Evolutionary conservation across 2,797 vertebrate genomes (phyloP).

Genomic region (Catharus ustulatus): DNA sequence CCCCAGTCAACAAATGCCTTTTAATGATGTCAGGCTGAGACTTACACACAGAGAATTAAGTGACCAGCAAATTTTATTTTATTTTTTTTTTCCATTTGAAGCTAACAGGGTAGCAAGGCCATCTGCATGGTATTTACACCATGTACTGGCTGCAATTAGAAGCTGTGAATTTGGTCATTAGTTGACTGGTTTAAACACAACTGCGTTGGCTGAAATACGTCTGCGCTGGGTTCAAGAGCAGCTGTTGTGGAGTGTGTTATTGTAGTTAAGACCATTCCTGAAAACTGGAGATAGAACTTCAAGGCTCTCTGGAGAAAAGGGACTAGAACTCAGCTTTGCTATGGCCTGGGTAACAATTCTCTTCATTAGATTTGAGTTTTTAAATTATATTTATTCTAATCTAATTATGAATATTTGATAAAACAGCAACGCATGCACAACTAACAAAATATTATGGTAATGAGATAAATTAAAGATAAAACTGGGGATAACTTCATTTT

Average conservation of each 20-base stretch:
- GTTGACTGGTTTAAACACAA: conserved; percentile 13
- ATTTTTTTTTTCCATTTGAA: conserved; percentile 1
- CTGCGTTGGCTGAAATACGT: background rate
- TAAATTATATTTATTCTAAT: background rate
- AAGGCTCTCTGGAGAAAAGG: background rate
- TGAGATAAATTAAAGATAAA: background rate
- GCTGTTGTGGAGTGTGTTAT: background rate
- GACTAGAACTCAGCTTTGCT: background rate
- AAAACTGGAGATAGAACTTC: background rate
- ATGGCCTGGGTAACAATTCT: background rate
- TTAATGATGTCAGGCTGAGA: background rate
- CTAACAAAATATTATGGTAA: background rate
- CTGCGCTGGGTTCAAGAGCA: background rate
- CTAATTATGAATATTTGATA: background rate
- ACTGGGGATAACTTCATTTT: background rate
- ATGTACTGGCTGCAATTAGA: conserved; percentile 37
- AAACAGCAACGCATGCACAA: background rate
- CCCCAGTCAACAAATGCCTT: background rate
- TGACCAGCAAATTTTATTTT: background rate
- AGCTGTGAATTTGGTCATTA: conserved; percentile 49
- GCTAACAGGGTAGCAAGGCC: conserved; percentile 2
- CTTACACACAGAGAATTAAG: background rate
- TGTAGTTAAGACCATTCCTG: background rate
- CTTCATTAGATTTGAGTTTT: background rate
- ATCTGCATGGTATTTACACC: conserved; percentile 55